Evolutionary conservation across 2,888 invertebrate species (phyloP), one percentile per base, ranked within the genome.

Genomic region (Venustoraphidia nigricollis): DNA sequence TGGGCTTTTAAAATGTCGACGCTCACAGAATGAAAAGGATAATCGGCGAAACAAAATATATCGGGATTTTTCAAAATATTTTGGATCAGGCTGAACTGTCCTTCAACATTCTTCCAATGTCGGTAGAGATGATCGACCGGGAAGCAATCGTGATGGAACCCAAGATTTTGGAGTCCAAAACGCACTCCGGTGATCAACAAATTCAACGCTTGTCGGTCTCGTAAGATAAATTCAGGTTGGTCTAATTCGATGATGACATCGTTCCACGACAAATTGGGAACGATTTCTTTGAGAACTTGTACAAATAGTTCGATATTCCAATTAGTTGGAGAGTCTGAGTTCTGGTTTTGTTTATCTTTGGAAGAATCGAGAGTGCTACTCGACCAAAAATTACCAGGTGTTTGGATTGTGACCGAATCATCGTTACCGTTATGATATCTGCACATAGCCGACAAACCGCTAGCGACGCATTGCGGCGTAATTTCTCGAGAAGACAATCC

Each of bases 251-350:
- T 68, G 54, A 95, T 83, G 1, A 97, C 91, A 60, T 93, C 94
- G 61, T 85, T 86, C 95, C 96, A 96, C 57, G 84, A 83, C 51
- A 96, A 67, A 60, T 80, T 85, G 2, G 90, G 82, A 54, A 86
- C 85, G 54, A 90, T 70, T 63, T 95, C 94, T 64, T 91, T 90
- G 34, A 94, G 68, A n/a, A 89, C 83, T 63, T 90, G 88, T 39
- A 94, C 85, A 62, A 96, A 94, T 47, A 92, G 79, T 61, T 96
- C 95, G 10, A 91, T 80, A 65, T 94, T 94, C 96, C 96, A 97
- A 4, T 85, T 75, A 39, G 62, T 78, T 63, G 66, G 75, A 47
- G 45, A 66, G 63, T 45, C 62, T 60, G 49, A 64, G 66, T 42
- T 52, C 36, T 52, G 52, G 10, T 48, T 46, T 61, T 14, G 55